phyloP scores from a whole-genome alignment of 2,888 invertebrate species.

The Agonopterix alstromeriana region DNA sequence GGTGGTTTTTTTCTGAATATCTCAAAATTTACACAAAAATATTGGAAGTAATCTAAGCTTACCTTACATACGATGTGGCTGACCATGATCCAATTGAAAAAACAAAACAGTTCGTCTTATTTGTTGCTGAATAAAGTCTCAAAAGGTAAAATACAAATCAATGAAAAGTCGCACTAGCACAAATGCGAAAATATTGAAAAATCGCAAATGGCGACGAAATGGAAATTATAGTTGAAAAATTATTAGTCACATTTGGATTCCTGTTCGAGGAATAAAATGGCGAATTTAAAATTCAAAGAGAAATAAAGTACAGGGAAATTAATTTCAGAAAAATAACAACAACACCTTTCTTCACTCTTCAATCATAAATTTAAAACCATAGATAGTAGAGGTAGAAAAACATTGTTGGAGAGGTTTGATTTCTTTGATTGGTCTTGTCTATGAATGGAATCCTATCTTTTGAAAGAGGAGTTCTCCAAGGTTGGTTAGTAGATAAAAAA shows the following conservation, averaged over 20 bases:
- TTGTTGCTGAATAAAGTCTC: not conserved
- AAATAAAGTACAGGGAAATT: no score
- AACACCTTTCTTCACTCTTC: no score
- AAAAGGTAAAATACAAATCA: constrained; percentile 11
- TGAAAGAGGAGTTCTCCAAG: no score
- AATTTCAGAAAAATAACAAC: no score
- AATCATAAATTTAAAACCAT: no score
- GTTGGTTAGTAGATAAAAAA: no score
- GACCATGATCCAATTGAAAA: constrained; percentile 29
- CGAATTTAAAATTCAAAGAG: no score
- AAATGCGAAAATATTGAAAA: constrained; percentile 31
- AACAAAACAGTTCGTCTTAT: constrained; percentile 11
- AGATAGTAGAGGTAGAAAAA: not conserved
- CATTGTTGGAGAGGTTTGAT: no score
- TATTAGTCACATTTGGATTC: no score
- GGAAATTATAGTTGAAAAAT: not conserved
- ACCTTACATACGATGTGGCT: constrained; percentile 32
- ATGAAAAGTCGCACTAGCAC: constrained; percentile 18
- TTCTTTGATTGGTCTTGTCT: no score
- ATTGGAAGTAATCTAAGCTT: constrained; percentile 10
- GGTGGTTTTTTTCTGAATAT: not conserved
- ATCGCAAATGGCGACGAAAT: constrained; percentile 24
- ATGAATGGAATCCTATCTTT: no score
- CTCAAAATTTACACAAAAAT: not conserved
- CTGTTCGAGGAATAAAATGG: no score